Evolutionary conservation across 2,113 vertebrate species (phyloP).

Genomic region (Damaliscus lunatus): DNA sequence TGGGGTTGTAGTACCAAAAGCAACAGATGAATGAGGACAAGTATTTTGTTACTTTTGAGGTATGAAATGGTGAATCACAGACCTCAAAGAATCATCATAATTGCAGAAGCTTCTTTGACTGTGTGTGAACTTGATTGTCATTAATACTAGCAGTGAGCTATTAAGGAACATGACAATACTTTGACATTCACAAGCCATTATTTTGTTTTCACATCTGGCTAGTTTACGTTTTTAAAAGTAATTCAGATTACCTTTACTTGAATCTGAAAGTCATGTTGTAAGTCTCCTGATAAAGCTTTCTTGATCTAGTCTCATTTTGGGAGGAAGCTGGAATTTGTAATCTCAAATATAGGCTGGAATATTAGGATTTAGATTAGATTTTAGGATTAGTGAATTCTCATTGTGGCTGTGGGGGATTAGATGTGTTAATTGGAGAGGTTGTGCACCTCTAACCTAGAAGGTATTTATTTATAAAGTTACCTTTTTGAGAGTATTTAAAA

Average conservation of each 20-base stretch:
- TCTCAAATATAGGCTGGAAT: slow-evolving; percentile 7
- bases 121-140: background rate
- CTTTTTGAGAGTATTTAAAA: slow-evolving; percentile 27
- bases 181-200: background rate
- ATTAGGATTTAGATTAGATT: slow-evolving; percentile 28
- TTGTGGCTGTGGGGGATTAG: background rate
- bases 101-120: slow-evolving; percentile 8
- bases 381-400: slow-evolving; percentile 16
- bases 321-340: slow-evolving; percentile 28
- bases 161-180: background rate
- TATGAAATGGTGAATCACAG: slow-evolving; percentile 9
- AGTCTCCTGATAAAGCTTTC: slow-evolving; percentile 4
- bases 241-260: background rate
- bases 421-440: background rate
- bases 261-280: slow-evolving; percentile 16
- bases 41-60: slow-evolving; percentile 28
- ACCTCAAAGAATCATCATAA: background rate
- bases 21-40: background rate
- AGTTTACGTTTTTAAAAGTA: background rate
- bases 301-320: slow-evolving; percentile 21
- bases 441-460: background rate
- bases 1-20: background rate
- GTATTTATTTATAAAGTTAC: background rate
- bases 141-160: background rate
- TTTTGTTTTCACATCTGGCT: background rate